Base-by-base conservation (phyloP, 2,113 vertebrate species). In the Anhinga anhinga region DNA sequence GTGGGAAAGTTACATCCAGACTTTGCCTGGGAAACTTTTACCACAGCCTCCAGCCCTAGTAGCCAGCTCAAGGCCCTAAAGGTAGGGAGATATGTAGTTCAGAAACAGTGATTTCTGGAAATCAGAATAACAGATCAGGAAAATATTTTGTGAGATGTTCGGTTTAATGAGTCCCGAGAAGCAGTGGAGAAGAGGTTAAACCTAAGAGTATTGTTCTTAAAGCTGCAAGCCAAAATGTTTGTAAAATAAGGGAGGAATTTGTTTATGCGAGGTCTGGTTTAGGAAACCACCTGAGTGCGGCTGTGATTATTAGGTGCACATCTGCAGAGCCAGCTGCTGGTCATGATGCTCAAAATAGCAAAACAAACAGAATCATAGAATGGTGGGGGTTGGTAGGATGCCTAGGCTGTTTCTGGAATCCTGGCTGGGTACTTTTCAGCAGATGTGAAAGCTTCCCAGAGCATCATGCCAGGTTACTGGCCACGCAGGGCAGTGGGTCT, bases 51-150 rank as follows among this genome's bases (percentile, higher is more conserved):
- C 36, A 76, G 76, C 40, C 44, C 36, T 36, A 30, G 67, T n/a
- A 93, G 62, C 5, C 53, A 36, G 30, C 40, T 58, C 44, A 5
- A 42, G 30, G 13, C 10, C 42, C 38, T n/a, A 62, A 84, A 20
- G 0, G 0, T 0, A 53, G 23, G 38, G 53, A 82, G 4, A 13
- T 0, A 2, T 20, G 27, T 26, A 7, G 15, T 13, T 32, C 86
- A 82, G 69, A 52, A 40, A n/a, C 2, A 4, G 11, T 22, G 76
- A 30, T 63, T 84, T 79, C 70, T 72, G 34, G 13, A 79, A 89
- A 65, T 29, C 34, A 22, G 36, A 82, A n/a, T 3, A 52, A 66
- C 15, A 45, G 22, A 26, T 44, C 20, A 17, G n/a, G 42, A 67
- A 82, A 58, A 47, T 2, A 3, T 32, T 86, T 52, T 13, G 11